Evolutionary conservation across 2,888 invertebrate species (phyloP), one percentile per base, ranked within the genome.

Genomic region (Heliconius ethilla): DNA sequence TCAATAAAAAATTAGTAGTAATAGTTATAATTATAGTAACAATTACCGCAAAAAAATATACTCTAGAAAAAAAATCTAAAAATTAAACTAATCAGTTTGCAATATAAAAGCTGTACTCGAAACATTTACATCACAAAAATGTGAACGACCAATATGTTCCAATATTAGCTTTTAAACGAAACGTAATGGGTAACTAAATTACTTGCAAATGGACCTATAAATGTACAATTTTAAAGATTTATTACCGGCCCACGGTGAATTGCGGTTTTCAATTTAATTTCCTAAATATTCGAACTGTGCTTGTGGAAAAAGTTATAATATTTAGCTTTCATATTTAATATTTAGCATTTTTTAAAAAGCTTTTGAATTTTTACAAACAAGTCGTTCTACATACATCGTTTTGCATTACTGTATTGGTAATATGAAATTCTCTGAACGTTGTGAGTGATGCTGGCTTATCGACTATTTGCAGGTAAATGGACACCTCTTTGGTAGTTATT

Each of bases 151-250:
- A 59, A 72, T 55, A 29, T 59, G 33, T 72, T 72, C 4, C 55
- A 72, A 37, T 37, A 55, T 72, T 72, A 72, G 72, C 72, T 33
- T 72, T 72, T 72, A 33, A 72, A 72, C 37, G 72, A 59, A 72
- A 59, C 72, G 59, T 72, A 72, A 72, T 72, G 72, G 72, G n/a
- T 72, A 37, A 33, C 59, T 59, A 72, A 72, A 72, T 72, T 33
- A 72, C 72, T 70, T 72, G 59, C 72, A 72, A 72, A 45, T 45
- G 45, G 45, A 72, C 59, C 72, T 59, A 72, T 72, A 72, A 72
- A 72, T 33, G 59, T 72, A 25, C 59, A 59, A 72, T 72, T 72
- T 72, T 72, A 59, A n/a, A 59, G 55, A 72, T 72, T 72, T 72
- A 27, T 27, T 27, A 59, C n/a, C 25, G 15, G 33, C 55, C 72